Evolutionary conservation across 2,797 vertebrate genomes (phyloP).

Genomic region (Eupleurogrammus muticus): DNA sequence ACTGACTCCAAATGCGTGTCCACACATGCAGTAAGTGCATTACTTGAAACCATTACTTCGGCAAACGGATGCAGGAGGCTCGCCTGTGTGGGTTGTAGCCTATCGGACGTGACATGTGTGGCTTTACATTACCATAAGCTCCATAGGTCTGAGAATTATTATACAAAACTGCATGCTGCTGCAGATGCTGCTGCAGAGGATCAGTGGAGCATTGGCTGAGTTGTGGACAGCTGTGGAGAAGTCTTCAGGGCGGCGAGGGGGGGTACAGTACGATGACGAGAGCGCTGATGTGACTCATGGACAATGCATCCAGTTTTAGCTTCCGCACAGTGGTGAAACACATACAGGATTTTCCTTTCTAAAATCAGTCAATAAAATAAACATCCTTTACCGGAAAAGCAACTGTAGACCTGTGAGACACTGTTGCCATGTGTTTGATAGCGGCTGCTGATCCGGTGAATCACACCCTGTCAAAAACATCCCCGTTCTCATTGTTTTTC

Average conservation of each 20-base stretch:
- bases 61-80: slow-evolving; percentile 4
- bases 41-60: slow-evolving; percentile 39
- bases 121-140: slow-evolving; percentile 35
- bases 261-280: slow-evolving; percentile 48
- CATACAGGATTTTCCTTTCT: slow-evolving; percentile 2
- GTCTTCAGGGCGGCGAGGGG: slow-evolving; percentile 41
- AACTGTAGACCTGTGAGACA: neutral
- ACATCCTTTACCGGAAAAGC: slow-evolving; percentile 4
- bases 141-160: slow-evolving; percentile 16
- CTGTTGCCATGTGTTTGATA: neutral
- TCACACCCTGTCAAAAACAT: slow-evolving; percentile 17
- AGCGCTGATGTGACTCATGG: slow-evolving; percentile 40
- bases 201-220: slow-evolving; percentile 11
- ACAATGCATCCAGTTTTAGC: slow-evolving; percentile 9
- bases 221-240: slow-evolving; percentile 39
- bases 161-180: slow-evolving; percentile 37
- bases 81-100: slow-evolving; percentile 13
- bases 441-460: neutral
- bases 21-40: neutral
- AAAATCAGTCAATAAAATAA: neutral
- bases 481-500: slow-evolving; percentile 3
- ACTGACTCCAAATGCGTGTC: slow-evolving; percentile 7
- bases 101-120: slow-evolving; percentile 23
- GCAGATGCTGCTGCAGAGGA: slow-evolving; percentile 1
- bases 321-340: neutral